Conservation (phyloP, 2,888 invertebrate genomes). For the Tenthredo mesomela region DNA sequence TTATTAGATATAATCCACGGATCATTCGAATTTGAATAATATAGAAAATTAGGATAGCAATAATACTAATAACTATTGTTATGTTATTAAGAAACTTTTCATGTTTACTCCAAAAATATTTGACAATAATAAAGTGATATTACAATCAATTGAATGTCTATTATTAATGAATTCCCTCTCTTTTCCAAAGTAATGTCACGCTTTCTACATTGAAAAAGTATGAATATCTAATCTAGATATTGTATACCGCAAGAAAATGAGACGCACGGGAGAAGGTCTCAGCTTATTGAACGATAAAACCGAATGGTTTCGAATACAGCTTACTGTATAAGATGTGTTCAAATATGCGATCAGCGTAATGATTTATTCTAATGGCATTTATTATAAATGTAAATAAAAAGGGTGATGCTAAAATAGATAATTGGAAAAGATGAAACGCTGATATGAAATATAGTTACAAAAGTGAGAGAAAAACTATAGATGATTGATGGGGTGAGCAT, state of each 20-base stretch:
- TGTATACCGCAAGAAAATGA: background rate
- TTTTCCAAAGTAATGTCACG: background rate
- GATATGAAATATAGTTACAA: background rate
- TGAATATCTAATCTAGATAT: background rate
- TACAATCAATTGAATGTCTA: background rate
- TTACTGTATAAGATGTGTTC: background rate
- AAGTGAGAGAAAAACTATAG: background rate
- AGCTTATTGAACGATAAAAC: background rate
- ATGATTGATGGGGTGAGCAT: too few relatives aligned
- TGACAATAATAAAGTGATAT: background rate
- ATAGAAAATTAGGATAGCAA: background rate
- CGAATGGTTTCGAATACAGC: background rate
- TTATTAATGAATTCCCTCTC: background rate
- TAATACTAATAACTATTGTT: background rate
- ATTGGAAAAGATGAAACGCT: background rate
- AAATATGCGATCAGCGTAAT: background rate
- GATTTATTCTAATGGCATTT: background rate
- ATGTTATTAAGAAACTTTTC: background rate
- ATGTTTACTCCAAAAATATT: background rate
- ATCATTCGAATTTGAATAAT: background rate
- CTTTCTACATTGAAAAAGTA: background rate
- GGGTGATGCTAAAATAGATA: background rate
- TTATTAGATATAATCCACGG: too few relatives aligned
- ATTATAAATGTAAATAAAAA: background rate
- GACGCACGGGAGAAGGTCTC: background rate